Evolutionary conservation across 2,888 invertebrate species (phyloP), one percentile per base, ranked within the genome.

Genomic region (Drosophila barbarae): DNA sequence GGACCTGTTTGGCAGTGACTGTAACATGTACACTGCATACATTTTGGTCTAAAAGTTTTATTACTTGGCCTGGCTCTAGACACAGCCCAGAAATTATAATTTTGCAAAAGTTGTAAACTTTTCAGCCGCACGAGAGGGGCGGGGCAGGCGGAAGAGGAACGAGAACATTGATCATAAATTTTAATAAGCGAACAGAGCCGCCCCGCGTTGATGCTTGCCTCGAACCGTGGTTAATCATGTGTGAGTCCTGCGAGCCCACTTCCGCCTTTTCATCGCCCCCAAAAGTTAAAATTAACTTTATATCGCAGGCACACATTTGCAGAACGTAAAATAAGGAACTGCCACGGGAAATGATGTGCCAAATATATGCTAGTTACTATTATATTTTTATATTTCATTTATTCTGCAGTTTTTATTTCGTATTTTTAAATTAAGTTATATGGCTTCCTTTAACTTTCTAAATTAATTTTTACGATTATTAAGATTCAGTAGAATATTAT

Each of bases 1-100:
- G 59, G 47, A 55, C 46, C 54, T 39, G 44, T 38, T 53, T 46
- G 65, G 44, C 59, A 79, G 74, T 64, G 76, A 72, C 72, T 69
- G 80, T 71, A 69, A 68, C 80, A 69, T 74, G 77, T 74, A 73
- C 51, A 71, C 66, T 80, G 81, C 81, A 75, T 72, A 75, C 72
- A 46, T 58, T 71, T 50, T 53, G 59, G 71, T 69, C 77, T 71
- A 69, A 73, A 80, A 77, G 71, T 77, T 80, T 70, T 75, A 77
- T 77, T 71, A 72, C 76, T 77, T 71, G 21, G 41, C 47, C 52
- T 67, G 64, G 38, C 13, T 28, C 42, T 41, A 32, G 60, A 53
- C 35, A 41, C 60, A 50, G 34, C 35, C 44, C 55, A 52, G 52
- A 69, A 69, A 69, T 75, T 77, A 77, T 73, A 73, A 77, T 75